Conservation (phyloP, 1,140 invertebrate genomes). For the Halictus rubicundus region DNA sequence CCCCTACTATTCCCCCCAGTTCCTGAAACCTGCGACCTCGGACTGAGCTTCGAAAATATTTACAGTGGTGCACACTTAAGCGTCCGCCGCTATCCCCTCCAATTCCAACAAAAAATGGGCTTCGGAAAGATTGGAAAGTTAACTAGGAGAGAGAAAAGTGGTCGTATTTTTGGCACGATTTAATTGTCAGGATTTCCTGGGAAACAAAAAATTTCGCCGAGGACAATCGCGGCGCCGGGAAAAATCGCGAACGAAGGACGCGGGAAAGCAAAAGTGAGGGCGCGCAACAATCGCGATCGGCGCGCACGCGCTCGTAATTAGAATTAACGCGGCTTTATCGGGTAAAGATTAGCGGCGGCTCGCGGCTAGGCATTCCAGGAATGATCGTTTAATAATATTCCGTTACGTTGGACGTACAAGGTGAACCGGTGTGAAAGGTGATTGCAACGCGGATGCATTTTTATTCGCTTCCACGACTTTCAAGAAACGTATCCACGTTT, state of each 20-base stretch:
- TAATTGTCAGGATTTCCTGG: no score
- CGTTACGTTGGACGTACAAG: slow-evolving; percentile 64
- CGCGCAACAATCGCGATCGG: slow-evolving; percentile 9
- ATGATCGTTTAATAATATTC: slow-evolving; percentile 68
- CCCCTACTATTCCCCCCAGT: no score
- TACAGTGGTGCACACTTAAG: no score
- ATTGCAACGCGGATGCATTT: slow-evolving; percentile 67
- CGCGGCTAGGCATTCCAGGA: slow-evolving; percentile 51
- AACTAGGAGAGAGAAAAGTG: no score
- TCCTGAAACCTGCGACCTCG: no score
- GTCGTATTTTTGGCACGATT: no score
- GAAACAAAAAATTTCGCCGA: no score
- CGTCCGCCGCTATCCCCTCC: no score
- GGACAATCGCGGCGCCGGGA: no score
- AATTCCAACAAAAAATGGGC: no score
- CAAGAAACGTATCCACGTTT: slow-evolving; percentile 44
- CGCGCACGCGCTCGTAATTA: slow-evolving; percentile 16
- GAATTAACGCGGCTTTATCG: slow-evolving; percentile 57
- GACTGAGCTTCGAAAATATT: no score
- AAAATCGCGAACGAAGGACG: not conserved
- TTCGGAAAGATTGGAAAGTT: no score
- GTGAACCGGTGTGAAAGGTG: slow-evolving; percentile 67
- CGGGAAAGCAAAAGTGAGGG: slow-evolving; percentile 56
- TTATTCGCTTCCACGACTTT: slow-evolving; percentile 54
- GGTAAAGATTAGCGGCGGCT: slow-evolving; percentile 32